A percentile compares a stretch with the other conserved stretches of the same genome.
Conservation (phyloP, 2,113 vertebrate species). For the Prietella phreatophila region DNA sequence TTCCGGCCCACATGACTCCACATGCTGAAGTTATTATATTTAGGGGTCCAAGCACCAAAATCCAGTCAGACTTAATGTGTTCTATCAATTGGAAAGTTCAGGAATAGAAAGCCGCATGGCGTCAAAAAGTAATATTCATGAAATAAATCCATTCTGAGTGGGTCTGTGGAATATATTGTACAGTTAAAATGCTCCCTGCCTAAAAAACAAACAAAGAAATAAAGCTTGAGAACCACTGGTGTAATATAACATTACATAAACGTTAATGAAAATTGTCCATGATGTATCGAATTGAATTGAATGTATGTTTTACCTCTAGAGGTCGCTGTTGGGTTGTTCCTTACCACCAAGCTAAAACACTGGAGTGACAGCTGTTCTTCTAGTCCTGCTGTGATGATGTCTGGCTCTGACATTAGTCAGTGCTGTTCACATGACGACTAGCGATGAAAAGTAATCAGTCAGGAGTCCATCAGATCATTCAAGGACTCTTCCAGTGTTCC, state of each 20-base stretch:
- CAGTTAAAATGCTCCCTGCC: not conserved
- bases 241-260: too few species aligned
- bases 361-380: not conserved
- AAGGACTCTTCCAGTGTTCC: too few species aligned
- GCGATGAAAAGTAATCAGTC: not conserved
- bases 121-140: not conserved
- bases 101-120: not conserved
- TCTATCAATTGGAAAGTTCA: not conserved
- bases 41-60: not conserved
- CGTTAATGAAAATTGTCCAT: too few species aligned
- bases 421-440: not conserved
- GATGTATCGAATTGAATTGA: too few species aligned
- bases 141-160: not conserved
- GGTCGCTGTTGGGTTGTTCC: slow-evolving; percentile 20
- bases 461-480: not conserved
- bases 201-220: too few species aligned
- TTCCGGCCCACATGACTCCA: too few species aligned
- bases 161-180: not conserved
- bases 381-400: not conserved
- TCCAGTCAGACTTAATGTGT: not conserved
- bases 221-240: too few species aligned
- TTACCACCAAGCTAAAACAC: not conserved
- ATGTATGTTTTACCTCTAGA: slow-evolving; percentile 33
- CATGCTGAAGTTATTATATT: not conserved
- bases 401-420: not conserved